A percentile compares a stretch with the other conserved stretches of the same genome.
Conservation (phyloP, 2,113 vertebrate species). For the Perca schrenkii region DNA sequence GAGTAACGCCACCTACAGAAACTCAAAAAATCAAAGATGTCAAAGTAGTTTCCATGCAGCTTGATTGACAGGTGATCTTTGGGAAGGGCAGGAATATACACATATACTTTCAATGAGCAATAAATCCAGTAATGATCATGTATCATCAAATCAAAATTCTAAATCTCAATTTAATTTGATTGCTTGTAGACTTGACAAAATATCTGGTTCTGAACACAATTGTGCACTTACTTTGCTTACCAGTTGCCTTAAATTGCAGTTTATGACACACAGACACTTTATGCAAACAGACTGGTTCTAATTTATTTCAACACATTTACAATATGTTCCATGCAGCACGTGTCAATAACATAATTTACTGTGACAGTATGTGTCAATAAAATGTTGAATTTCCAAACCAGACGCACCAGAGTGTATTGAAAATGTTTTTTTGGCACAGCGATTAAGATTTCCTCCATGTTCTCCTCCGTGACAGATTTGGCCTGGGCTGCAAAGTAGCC, state of each 20-base stretch:
- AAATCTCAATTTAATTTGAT: background rate
- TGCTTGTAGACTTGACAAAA: conserved; percentile 3
- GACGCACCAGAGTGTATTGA: conserved; percentile 37
- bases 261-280: conserved; percentile 3
- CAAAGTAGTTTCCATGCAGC: background rate
- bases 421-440: conserved; percentile 52
- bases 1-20: background rate
- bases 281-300: conserved; percentile 11
- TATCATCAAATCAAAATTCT: conserved; percentile 7
- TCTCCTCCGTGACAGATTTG: conserved; percentile 72
- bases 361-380: conserved; percentile 58
- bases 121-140: conserved; percentile 9
- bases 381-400: conserved; percentile 55
- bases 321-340: conserved; percentile 10
- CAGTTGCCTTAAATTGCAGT: background rate
- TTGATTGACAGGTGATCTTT: conserved; percentile 5
- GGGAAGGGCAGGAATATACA: background rate
- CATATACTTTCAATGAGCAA: background rate
- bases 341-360: conserved; percentile 53
- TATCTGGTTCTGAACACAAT: background rate
- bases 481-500: conserved; percentile 66
- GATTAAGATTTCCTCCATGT: conserved; percentile 66
- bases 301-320: conserved; percentile 39
- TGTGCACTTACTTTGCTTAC: background rate
- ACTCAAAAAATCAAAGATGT: background rate